phyloP scores from a whole-genome alignment of 2,888 invertebrate genomes.

The Dichetophora obliterata region DNA sequence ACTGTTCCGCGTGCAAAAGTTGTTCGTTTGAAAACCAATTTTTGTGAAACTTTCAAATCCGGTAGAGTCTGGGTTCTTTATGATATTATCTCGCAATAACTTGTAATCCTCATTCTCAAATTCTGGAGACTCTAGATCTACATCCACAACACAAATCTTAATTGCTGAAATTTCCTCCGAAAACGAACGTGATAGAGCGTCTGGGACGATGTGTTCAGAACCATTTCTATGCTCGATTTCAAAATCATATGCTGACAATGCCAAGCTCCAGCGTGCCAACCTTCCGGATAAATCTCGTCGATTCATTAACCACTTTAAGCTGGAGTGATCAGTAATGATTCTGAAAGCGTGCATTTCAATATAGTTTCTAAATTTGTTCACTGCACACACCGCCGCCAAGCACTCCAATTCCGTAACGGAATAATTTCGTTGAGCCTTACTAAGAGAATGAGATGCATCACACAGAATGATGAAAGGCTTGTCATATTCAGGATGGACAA shows the following conservation, averaged over 20 bases:
- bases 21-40: constrained; percentile 10
- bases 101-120: too few species aligned
- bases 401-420: too few species aligned
- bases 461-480: constrained; percentile 24
- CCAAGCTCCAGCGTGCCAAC: constrained; percentile 19
- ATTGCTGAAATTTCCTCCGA: neutral
- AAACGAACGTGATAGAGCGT: neutral
- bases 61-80: constrained; percentile 4
- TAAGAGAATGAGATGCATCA: constrained; percentile 23
- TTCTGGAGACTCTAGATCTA: too few species aligned
- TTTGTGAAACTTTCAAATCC: constrained; percentile 14
- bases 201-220: constrained; percentile 42
- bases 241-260: constrained; percentile 10
- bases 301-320: constrained; percentile 49
- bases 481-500: constrained; percentile 34
- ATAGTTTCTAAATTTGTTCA: constrained; percentile 28
- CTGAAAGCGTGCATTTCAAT: constrained; percentile 3
- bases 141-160: neutral
- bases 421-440: constrained; percentile 28
- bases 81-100: neutral
- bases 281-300: constrained; percentile 18
- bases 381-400: constrained; percentile 14
- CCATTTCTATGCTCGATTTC: constrained; percentile 33
- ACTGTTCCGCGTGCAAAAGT: neutral
- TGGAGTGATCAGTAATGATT: constrained; percentile 7